Evolutionary conservation across 2,113 vertebrate genomes (phyloP), one percentile per base, ranked within the genome.

Genomic region (Oryzias woworae): DNA sequence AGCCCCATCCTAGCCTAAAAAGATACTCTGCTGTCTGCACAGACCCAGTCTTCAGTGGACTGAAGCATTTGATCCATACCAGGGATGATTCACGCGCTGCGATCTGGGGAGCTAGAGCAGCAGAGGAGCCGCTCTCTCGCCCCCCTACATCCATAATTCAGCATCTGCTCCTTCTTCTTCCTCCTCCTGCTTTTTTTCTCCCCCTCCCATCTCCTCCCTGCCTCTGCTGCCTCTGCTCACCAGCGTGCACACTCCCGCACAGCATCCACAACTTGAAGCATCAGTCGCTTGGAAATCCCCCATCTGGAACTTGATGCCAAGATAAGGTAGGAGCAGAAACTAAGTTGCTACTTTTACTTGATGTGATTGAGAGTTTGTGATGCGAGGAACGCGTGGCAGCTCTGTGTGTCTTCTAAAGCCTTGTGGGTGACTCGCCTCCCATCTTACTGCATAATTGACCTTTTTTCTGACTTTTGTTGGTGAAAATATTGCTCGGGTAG

Each of bases 131-230:
- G 72, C 65, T 44, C 73, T 42, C 58, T 64, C 64, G 7, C 24
- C 72, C 64, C 49, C 62, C 7, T 71, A 77, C 87, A 89, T 89
- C 80, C 79, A 89, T 86, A 84, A 87, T 87, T 86, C 78, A 86
- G 77, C 71, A 66, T 81, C 65, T 63, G 63, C 47, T 36, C 75
- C 75, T 65, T 78, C 58, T 24, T 71, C 22, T 36, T 15, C n/a
- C 28, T 49, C 43, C 41, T 28, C n/a, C 14, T 5, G 7, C 20
- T n/a, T 51, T 13, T 36, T 17, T 23, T 16, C 51, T 46, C 59
- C 48, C 4, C 41, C 24, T 62, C 61, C 17, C 13, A 23, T 58
- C 56, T 73, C 46, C 52, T 46, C 72, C 53, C 63, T 66, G 67
- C 62, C 68, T 53, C 53, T 56, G 48, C 60, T 57, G 74, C 67